Evolutionary conservation across 2,888 invertebrate genomes (phyloP), one percentile per base, ranked within the genome.

Genomic region (Sarcophaga variegata): DNA sequence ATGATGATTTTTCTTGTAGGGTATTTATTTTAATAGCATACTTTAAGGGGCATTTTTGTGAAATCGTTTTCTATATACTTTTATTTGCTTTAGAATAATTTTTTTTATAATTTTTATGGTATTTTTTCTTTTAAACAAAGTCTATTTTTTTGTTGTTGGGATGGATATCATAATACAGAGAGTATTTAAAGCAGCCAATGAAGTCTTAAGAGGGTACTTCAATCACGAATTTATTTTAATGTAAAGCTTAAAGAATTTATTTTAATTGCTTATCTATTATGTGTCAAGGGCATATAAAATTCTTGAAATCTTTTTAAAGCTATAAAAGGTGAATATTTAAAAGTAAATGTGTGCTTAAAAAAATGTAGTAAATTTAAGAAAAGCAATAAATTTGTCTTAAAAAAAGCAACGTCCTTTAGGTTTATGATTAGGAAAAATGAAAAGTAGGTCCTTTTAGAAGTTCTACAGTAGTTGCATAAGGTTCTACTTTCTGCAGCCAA

Each of bases 1-100:
- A 66, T 67, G 66, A n/a, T 67, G 66, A 59, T 67, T 77, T 72
- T 77, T 59, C 66, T 82, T 63, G 8, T 37, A 2, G 37, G 6
- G 37, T 6, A 10, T 37, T 54, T 59, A 70, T 12, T 63, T 64
- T 59, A 27, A 64, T 64, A 70, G 70, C 76, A 76, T 82, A 76
- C 20, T 71, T 82, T 59, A 45, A 25, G 45, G 63, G 6, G 45
- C n/a, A 5, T 11, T 62, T 20, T n/a, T 8, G 4, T 14, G 17
- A 54, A 54, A 14, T 14, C 3, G 4, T 54, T 54, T 4, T 17
- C 12, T 37, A 37, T 10, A 17, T 17, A 54, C 37, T 54, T 14
- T 54, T 12, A 17, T 14, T 2, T 5, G 17, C 54, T 17, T 54
- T 54, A 54, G 17, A 54, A 54, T 54, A 14, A 54, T n/a, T 54